Evolutionary conservation across 1,140 invertebrate species (phyloP).

Genomic region (Drosophila nannoptera): DNA sequence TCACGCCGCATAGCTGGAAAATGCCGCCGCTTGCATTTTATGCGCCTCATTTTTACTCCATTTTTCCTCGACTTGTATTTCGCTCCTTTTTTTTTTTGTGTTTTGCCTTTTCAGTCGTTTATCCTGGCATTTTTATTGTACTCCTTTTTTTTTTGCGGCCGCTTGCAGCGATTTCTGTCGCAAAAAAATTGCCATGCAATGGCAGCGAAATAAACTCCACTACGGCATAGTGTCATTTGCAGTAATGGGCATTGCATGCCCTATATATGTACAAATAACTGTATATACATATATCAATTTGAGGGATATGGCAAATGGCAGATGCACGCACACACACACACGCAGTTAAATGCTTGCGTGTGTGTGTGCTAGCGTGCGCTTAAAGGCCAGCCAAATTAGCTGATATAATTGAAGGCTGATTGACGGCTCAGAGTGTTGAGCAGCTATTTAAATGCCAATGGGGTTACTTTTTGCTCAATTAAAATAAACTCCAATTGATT

Average conservation of each 20-base stretch:
- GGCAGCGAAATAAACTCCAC: constrained; percentile 68
- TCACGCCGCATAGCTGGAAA: constrained; percentile 59
- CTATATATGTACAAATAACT: not conserved
- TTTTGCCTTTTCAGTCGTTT: constrained; percentile 3
- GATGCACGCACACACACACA: not conserved
- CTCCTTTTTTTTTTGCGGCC: constrained; percentile 23
- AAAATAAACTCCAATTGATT: constrained; percentile 1
- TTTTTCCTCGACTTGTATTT: constrained; percentile 1
- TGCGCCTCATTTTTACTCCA: constrained; percentile 44
- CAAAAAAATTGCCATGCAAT: constrained; percentile 61
- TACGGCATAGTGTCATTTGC: constrained; percentile 23
- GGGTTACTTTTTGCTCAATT: not conserved
- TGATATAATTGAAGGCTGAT: constrained; percentile 68
- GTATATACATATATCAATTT: constrained; percentile 22
- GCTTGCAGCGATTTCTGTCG: constrained; percentile 52
- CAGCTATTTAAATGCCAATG: constrained; percentile 2
- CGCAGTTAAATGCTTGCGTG: not conserved
- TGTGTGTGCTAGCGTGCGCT: constrained; percentile 29
- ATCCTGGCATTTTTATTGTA: constrained; percentile 61
- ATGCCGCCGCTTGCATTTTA: constrained; percentile 70
- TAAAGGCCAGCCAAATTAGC: constrained; percentile 60
- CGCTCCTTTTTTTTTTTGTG: constrained; percentile 28
- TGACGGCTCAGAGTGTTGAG: constrained; percentile 36
- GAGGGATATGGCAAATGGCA: constrained; percentile 21
- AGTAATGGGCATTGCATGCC: constrained; percentile 13